These are phyloP conservation scores for Melanotaenia parkinsoni DNA, from an alignment of 2,797 vertebrate genomes.

Conservation along the genomic window DNA sequence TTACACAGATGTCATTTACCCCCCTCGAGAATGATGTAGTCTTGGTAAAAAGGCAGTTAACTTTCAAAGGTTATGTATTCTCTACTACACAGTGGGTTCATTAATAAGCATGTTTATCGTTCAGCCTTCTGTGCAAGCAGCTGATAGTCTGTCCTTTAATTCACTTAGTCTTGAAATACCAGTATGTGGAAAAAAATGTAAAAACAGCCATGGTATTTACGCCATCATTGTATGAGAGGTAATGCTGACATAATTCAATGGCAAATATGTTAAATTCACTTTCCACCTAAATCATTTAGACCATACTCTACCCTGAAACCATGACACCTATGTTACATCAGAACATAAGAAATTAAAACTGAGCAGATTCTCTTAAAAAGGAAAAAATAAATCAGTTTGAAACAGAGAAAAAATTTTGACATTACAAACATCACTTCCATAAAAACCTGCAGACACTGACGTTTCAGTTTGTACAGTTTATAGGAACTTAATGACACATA, in stretches of 20 bases:
- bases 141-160: constrained; percentile 4
- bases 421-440: too few relatives aligned
- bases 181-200: constrained; percentile 12
- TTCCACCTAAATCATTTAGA: not conserved
- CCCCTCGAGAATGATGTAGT: constrained; percentile 16
- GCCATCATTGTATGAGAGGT: not conserved
- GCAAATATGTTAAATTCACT: not conserved
- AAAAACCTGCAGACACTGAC: too few relatives aligned
- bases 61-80: constrained; percentile 33
- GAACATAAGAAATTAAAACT: not conserved
- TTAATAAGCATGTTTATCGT: constrained; percentile 35
- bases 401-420: not conserved
- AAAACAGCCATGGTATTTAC: not conserved
- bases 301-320: not conserved
- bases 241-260: not conserved
- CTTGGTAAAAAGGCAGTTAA: constrained; percentile 6
- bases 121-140: constrained; percentile 22
- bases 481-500: too few relatives aligned
- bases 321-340: too few relatives aligned
- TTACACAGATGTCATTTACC: constrained; percentile 41
- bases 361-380: not conserved
- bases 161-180: constrained; percentile 22
- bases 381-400: not conserved
- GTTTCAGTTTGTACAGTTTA: not conserved
- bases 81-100: not conserved